Evolutionary conservation across 2,113 vertebrate species (phyloP).

Genomic region (Ascaphus truei): DNA sequence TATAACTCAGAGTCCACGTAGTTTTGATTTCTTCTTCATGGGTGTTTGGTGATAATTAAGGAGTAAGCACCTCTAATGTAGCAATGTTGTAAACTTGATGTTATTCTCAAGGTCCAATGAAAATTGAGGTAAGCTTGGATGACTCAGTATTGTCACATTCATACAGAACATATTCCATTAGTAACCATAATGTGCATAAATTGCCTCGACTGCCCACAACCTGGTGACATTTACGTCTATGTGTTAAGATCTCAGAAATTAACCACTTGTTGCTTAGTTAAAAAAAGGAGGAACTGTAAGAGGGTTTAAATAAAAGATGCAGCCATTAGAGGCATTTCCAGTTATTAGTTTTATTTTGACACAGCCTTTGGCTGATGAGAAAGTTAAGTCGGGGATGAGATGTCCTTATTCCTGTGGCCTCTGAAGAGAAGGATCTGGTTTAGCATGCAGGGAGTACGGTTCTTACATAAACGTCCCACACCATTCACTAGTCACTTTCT

Average conservation of each 20-base stretch:
- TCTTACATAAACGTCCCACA: conserved; percentile 35
- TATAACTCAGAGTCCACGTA: too few relatives aligned
- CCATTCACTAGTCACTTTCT: conserved; percentile 33
- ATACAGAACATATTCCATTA: background rate
- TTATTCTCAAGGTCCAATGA: too few relatives aligned
- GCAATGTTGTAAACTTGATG: too few relatives aligned
- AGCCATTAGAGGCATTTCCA: background rate
- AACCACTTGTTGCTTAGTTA: background rate
- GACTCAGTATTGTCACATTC: too few relatives aligned
- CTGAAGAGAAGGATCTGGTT: conserved; percentile 4
- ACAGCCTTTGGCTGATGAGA: background rate
- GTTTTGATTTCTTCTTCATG: too few relatives aligned
- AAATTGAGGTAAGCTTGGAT: too few relatives aligned
- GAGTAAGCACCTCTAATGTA: too few relatives aligned
- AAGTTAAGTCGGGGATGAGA: background rate
- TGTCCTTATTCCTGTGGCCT: conserved; percentile 20
- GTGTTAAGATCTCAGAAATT: background rate
- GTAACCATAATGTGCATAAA: too few relatives aligned
- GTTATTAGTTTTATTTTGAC: background rate
- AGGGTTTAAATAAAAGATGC: background rate
- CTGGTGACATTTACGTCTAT: background rate
- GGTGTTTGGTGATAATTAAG: too few relatives aligned
- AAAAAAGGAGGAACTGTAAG: background rate
- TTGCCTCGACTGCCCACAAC: background rate
- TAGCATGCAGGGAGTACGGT: conserved; percentile 18